These are phyloP conservation scores for Chesias legatella DNA, from an alignment of 2,888 invertebrate species.

Conservation along the genomic window DNA sequence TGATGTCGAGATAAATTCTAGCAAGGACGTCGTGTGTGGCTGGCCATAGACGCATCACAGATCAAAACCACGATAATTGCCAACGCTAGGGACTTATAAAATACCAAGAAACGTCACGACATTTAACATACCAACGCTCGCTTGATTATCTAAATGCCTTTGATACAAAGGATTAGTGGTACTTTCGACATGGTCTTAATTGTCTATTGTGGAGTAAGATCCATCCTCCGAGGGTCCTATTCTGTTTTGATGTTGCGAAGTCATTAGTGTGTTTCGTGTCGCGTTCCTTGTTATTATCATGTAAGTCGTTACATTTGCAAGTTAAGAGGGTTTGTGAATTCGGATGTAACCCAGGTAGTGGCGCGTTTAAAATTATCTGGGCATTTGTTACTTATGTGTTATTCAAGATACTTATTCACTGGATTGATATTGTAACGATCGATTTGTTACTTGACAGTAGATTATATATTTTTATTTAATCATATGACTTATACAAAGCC, in stretches of 20 bases:
- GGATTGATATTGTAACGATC: no score
- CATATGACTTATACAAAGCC: no score
- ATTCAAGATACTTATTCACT: no score
- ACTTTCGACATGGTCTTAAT: constrained; percentile 50
- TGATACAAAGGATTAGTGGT: constrained; percentile 56
- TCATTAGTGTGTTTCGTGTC: constrained; percentile 5
- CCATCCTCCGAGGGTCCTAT: constrained; percentile 15
- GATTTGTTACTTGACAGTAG: no score
- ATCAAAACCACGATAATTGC: constrained; percentile 69
- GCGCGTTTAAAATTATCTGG: no score
- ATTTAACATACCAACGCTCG: constrained; percentile 51
- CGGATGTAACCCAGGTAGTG: no score
- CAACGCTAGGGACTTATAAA: constrained; percentile 60
- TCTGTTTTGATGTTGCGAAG: constrained; percentile 12
- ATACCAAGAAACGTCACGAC: constrained; percentile 68
- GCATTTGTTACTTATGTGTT: no score
- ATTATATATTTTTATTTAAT: no score
- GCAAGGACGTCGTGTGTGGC: constrained; percentile 73
- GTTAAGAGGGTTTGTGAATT: no score
- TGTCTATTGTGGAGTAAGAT: constrained; percentile 48
- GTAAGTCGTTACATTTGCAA: not conserved
- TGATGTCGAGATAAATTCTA: constrained; percentile 60
- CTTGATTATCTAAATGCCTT: constrained; percentile 69
- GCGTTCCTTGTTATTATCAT: constrained; percentile 1
- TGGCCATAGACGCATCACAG: constrained; percentile 59